phyloP scores from a whole-genome alignment of 2,113 vertebrate genomes.

The Stegostoma tigrinum region DNA sequence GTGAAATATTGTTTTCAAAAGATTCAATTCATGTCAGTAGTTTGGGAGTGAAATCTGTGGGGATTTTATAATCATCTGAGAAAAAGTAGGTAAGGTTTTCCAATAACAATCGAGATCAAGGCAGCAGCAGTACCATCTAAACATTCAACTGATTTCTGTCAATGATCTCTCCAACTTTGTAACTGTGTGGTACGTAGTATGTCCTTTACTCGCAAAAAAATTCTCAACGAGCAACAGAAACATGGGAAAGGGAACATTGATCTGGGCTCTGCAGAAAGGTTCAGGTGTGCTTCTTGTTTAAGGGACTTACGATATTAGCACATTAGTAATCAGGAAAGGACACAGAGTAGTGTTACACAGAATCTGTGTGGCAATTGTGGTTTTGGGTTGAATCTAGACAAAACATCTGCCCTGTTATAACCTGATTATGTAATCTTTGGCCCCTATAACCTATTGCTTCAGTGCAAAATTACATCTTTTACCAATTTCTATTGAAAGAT shows the following conservation, averaged over 20 bases:
- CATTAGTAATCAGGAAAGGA: not conserved
- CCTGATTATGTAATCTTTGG: not conserved
- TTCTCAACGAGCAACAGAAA: not conserved
- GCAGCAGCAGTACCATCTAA: not conserved
- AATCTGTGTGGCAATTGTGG: not conserved
- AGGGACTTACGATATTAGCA: not conserved
- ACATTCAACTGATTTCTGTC: not conserved
- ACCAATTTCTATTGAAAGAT: not conserved
- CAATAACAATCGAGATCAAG: not conserved
- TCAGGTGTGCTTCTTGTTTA: not conserved
- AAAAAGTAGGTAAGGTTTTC: not conserved
- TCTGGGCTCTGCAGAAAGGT: not conserved
- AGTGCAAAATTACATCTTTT: not conserved
- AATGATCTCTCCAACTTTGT: not conserved
- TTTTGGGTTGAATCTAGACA: not conserved
- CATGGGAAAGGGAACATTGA: not conserved
- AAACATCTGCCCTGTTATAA: not conserved
- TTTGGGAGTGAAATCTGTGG: not conserved
- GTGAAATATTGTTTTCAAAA: not conserved
- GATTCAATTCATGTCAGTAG: not conserved
- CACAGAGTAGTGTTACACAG: not conserved
- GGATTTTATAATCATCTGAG: not conserved
- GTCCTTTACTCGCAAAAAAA: not conserved
- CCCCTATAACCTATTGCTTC: not conserved
- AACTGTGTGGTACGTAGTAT: not conserved